A percentile compares a stretch with the other conserved stretches of the same genome.
Evolutionary conservation across 2,888 invertebrate genomes (phyloP).

Genomic region (Suillia variegata): DNA sequence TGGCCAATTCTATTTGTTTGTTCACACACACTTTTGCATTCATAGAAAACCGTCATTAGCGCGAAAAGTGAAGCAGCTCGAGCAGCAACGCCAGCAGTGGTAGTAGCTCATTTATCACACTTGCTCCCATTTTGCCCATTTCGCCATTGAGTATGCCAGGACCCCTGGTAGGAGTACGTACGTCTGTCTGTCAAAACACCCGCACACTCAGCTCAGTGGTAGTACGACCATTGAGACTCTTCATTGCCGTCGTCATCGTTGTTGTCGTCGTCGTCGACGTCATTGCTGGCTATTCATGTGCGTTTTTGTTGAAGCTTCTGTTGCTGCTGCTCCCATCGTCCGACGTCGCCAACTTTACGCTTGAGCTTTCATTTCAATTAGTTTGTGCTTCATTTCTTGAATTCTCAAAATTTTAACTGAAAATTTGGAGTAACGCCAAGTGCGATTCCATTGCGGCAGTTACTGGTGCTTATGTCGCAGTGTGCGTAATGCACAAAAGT

Average conservation of each 20-base stretch:
- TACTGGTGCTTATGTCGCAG: background rate
- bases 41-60: slow-evolving; percentile 15
- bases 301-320: no score
- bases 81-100: slow-evolving; percentile 17
- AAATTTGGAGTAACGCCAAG: slow-evolving; percentile 18
- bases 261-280: background rate
- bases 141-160: no score
- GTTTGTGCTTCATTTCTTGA: slow-evolving; percentile 18
- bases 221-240: no score
- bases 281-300: background rate
- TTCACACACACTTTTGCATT: no score
- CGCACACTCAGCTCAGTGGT: no score
- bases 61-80: slow-evolving; percentile 17
- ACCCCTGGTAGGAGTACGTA: no score
- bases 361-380: slow-evolving; percentile 22
- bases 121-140: background rate
- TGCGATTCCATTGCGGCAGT: background rate
- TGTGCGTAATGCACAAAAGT: no score
- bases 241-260: no score
- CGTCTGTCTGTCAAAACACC: no score
- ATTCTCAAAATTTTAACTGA: background rate
- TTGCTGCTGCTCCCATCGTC: background rate
- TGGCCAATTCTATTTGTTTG: no score
- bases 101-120: slow-evolving; percentile 22
- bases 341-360: slow-evolving; percentile 16